Base-by-base conservation (phyloP, 2,113 vertebrate species). In the Megaleporinus macrocephalus region DNA sequence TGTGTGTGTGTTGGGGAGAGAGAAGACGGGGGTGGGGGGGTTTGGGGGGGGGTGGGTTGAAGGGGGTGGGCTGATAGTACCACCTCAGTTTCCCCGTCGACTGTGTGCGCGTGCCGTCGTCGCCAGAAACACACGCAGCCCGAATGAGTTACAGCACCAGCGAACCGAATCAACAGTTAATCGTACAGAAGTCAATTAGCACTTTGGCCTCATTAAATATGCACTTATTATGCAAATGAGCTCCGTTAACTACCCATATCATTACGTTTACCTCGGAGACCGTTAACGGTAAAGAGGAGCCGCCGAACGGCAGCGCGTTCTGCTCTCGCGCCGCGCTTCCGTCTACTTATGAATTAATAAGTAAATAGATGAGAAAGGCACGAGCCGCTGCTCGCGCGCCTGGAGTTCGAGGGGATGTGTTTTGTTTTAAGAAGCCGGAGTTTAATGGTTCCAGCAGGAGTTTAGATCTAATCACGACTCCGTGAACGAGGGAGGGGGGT, bases 201-300 rank as follows among this genome's bases (percentile, higher is more conserved):
- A 70, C 65, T 71, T 71, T 36, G 16, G 65, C 65, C 51, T 83
- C 74, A 78, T 83, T 87, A 80, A 84, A 80, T 79, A 83, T 86
- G 68, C 70, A 81, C 47, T 81, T 79, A 86, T 29, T 82, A 82
- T 87, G 83, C 72, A 85, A 85, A 86, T 85, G 51, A 68, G 20
- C 27, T 73, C 26, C 61, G 62, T 72, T 59, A 81, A 55, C 44
- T 61, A 47, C 66, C 79, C 70, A 53, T 55, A 57, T 47, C 77
- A 83, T 77, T 83, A 76, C 76, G 71, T 76, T 80, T 80, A 82
- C 69, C 84, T 82, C 80, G 76, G 70, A 79, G 69, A 55, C 86
- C 73, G 30, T 70, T 82, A 75, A 55, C n/a, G 73, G 7, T 36
- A 36, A 36, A 36, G 36, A 7, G 36, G 36, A n/a, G n/a, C n/a